These are phyloP conservation scores for Lindbergichthys nudifrons DNA, from an alignment of 2,797 vertebrate genomes.

Conservation along the genomic window DNA sequence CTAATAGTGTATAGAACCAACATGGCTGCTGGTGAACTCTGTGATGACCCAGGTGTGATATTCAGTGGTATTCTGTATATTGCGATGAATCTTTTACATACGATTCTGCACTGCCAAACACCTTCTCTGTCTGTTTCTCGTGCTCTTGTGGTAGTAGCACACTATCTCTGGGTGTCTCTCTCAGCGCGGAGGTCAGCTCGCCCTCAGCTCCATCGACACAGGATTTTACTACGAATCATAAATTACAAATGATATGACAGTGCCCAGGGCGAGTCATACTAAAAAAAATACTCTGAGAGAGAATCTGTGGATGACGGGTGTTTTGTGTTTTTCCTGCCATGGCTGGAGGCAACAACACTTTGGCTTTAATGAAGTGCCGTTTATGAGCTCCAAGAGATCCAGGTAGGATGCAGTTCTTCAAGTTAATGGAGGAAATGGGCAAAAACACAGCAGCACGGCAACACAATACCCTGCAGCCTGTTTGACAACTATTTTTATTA, in stretches of 20 bases:
- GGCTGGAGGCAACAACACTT: constrained; percentile 30
- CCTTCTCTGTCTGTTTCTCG: constrained; percentile 75
- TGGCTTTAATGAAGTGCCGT: constrained; percentile 49
- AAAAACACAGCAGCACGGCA: constrained; percentile 27
- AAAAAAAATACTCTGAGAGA: neutral
- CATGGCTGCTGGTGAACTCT: constrained; percentile 18
- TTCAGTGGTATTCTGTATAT: constrained; percentile 73
- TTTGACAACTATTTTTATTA: constrained; percentile 60
- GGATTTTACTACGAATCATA: constrained; percentile 8
- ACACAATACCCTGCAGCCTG: constrained; percentile 43
- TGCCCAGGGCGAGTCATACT: neutral
- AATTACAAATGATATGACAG: constrained; percentile 16
- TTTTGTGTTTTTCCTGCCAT: constrained; percentile 3
- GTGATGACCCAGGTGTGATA: constrained; percentile 72
- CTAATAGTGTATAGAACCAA: neutral
- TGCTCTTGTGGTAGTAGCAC: constrained; percentile 78
- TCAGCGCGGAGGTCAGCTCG: constrained; percentile 69
- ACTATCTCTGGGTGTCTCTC: constrained; percentile 72
- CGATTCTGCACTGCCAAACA: constrained; percentile 85
- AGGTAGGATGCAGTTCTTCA: constrained; percentile 40
- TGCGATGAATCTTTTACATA: constrained; percentile 72
- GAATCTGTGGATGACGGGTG: constrained; percentile 6
- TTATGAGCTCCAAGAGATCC: constrained; percentile 53
- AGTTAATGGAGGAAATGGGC: constrained; percentile 48
- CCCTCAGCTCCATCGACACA: constrained; percentile 45